phyloP scores from a whole-genome alignment of 2,113 vertebrate species.

The Corapipo altera region DNA sequence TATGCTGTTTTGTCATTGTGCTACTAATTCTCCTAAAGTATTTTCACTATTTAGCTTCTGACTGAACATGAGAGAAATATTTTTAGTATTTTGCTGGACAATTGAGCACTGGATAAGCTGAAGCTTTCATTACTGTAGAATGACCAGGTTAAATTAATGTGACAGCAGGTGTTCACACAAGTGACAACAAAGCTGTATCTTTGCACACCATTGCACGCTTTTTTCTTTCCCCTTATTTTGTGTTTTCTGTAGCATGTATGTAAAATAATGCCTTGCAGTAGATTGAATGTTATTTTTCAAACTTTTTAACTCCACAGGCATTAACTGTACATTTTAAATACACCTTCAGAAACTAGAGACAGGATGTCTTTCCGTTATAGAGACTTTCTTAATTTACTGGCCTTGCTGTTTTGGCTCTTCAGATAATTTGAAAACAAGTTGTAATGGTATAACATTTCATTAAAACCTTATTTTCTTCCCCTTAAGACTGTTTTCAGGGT shows the following conservation, averaged over 20 bases:
- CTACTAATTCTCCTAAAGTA: neutral
- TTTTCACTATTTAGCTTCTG: neutral
- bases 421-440: neutral
- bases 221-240: neutral
- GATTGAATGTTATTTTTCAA: neutral
- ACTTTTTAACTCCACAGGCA: neutral
- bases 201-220: neutral
- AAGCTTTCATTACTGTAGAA: neutral
- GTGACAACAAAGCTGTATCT: neutral
- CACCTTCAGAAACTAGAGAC: neutral
- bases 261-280: neutral
- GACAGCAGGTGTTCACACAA: neutral
- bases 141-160: neutral
- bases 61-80: neutral
- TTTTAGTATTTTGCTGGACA: neutral
- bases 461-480: slow-evolving; percentile 1
- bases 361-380: neutral
- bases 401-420: neutral
- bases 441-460: neutral
- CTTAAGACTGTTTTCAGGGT: neutral
- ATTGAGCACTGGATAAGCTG: neutral
- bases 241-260: neutral
- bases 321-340: neutral
- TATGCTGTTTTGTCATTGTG: neutral
- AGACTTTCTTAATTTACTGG: neutral